A percentile compares a stretch with the other conserved stretches of the same genome.
These are phyloP conservation scores for Pseudorhombus dupliciocellatus DNA, from an alignment of 2,113 vertebrate species.

Conservation along the genomic window DNA sequence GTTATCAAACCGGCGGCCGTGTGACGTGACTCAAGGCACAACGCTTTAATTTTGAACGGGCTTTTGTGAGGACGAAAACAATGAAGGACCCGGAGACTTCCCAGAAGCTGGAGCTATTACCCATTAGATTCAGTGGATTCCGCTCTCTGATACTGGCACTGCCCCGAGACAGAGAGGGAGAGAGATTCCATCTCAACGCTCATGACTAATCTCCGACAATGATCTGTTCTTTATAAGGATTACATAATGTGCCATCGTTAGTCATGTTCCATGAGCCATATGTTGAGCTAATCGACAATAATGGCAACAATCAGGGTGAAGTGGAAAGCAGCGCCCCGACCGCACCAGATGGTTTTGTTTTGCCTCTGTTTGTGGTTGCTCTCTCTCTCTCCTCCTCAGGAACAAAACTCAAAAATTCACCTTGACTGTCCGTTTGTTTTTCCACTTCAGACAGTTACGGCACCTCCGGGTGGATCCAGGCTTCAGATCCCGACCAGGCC, in stretches of 20 bases:
- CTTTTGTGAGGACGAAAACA: constrained; percentile 52
- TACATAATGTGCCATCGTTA: constrained; percentile 63
- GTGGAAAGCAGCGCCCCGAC: constrained; percentile 47
- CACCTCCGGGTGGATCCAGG: neutral
- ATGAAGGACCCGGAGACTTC: constrained; percentile 45
- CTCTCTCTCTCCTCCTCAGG: constrained; percentile 9
- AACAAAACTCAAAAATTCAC: neutral
- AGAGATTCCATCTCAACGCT: constrained; percentile 34
- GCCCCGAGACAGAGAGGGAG: constrained; percentile 45
- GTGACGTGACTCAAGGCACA: constrained; percentile 49
- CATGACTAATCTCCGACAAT: constrained; percentile 61
- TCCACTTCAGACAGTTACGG: neutral
- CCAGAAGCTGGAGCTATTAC: constrained; percentile 62
- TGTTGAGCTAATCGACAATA: constrained; percentile 68
- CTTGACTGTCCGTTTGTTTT: constrained; percentile 22
- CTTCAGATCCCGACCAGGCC: neutral
- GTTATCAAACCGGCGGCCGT: constrained; percentile 40
- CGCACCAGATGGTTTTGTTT: constrained; percentile 67
- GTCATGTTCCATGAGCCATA: constrained; percentile 65
- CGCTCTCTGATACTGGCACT: constrained; percentile 48
- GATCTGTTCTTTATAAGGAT: constrained; percentile 63
- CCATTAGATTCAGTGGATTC: constrained; percentile 56
- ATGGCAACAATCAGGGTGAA: constrained; percentile 62
- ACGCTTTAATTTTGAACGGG: constrained; percentile 50
- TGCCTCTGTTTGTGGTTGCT: constrained; percentile 23